A percentile compares a stretch with the other conserved stretches of the same genome.
phyloP scores from a whole-genome alignment of 2,888 invertebrate species.

The Hololepta plana region DNA sequence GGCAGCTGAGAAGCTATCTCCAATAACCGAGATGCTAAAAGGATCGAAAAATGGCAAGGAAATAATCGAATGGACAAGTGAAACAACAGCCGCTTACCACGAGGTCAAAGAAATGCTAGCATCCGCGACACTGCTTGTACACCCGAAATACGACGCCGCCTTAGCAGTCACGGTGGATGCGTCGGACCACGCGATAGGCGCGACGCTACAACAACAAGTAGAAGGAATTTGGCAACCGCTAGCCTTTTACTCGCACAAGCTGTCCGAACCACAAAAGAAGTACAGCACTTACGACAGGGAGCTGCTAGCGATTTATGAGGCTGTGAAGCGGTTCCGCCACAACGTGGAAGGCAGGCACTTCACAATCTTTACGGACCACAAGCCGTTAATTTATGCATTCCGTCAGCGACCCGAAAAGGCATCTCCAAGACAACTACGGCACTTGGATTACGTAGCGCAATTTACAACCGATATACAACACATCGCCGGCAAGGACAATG shows the following conservation, averaged over 20 bases:
- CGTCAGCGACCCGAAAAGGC: too few species aligned
- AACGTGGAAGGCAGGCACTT: constrained; percentile 21
- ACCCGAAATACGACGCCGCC: constrained; percentile 11
- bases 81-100: too few species aligned
- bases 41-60: too few species aligned
- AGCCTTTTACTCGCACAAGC: constrained; percentile 20
- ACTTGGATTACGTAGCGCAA: constrained; percentile 7
- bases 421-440: too few species aligned
- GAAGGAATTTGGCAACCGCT: constrained; percentile 17
- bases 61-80: too few species aligned
- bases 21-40: too few species aligned
- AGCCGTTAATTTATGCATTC: constrained; percentile 10
- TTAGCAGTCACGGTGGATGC: constrained; percentile 20
- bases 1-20: too few species aligned
- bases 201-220: constrained; percentile 19
- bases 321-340: constrained; percentile 19
- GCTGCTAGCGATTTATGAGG: constrained; percentile 20
- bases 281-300: constrained; percentile 25
- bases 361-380: constrained; percentile 19
- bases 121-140: constrained; percentile 9
- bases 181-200: constrained; percentile 21
- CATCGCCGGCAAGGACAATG: constrained; percentile 5
- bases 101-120: constrained; percentile 10
- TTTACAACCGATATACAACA: constrained; percentile 5
- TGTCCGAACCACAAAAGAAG: constrained; percentile 16